Base-by-base conservation (phyloP, 2,113 vertebrate species). In the Nyctereutes procyonoides region DNA sequence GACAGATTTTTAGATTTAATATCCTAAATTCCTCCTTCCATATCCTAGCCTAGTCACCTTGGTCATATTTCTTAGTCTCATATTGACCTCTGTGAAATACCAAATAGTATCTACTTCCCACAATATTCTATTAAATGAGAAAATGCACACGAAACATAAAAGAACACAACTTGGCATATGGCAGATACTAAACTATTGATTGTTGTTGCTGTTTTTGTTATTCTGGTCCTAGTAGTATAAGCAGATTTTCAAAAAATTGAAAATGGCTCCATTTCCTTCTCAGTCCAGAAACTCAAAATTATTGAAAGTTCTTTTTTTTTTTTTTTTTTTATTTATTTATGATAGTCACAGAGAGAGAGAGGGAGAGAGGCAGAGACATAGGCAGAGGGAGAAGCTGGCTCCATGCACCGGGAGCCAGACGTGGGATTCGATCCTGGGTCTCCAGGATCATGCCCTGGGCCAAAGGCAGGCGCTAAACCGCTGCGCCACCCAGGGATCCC, bases 271-370 rank as follows among this genome's bases (percentile, higher is more conserved):
- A 93, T 95, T 92, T 87, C 10, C 30, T 96, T 88, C 77, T 1
- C 58, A 76, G 30, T 86, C 63, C 76, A 89, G 20, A 92, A 96
- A 71, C 2, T 0, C 2, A 82, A 71, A 35, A 90, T 92, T 92
- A 92, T 48, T 86, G 43, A 85, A 95, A 93, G 87, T 35, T 82
- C 35, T 80, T 63, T n/a, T n/a, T n/a, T n/a, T n/a, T n/a, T n/a
- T n/a, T n/a, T n/a, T n/a, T n/a, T n/a, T n/a, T n/a, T n/a, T n/a
- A n/a, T n/a, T n/a, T n/a, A n/a, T n/a, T n/a, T n/a, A n/a, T n/a
- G n/a, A n/a, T n/a, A n/a, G n/a, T n/a, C n/a, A n/a, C n/a, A n/a
- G n/a, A n/a, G n/a, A n/a, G n/a, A n/a, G n/a, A n/a, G n/a, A n/a
- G n/a, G n/a, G n/a, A n/a, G n/a, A n/a, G n/a, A n/a, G n/a, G n/a